Evolutionary conservation across 2,888 invertebrate species (phyloP), one percentile per base, ranked within the genome.

Genomic region (Adelognathus sp.): DNA sequence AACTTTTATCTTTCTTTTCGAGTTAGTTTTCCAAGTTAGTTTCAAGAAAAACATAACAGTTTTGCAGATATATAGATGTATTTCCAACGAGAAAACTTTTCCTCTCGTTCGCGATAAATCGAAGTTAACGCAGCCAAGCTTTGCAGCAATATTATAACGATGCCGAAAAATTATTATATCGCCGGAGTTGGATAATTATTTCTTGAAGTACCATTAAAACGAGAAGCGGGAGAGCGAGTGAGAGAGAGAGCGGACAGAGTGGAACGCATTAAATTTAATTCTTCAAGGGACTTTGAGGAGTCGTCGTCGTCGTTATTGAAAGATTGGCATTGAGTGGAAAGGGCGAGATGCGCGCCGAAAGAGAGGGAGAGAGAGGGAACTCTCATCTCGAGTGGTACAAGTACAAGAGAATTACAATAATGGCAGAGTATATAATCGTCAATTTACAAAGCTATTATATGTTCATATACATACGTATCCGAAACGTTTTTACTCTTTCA

Each of bases 181-280:
- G 71, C 58, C 50, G 66, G 54, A 16, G 54, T 67, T 41, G 78
- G 77, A 81, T 78, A 80, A 82, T 82, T 82, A 82, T 82, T 81
- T 82, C 74, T 74, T 82, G 76, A 56, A 81, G 81, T 78, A 66
- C 74, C 82, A 79, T 80, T 81, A 74, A 80, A 80, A 72, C 69
- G 52, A 16, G 56, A 56, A 29, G 52, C 64, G 63, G 29, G 56
- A 78, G 52, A 39, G 66, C 31, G 60, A 58, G 14, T 41, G 36
- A 31, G 56, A 50, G 61, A 18, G 63, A 56, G 52, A 44, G 72
- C 31, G 67, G 52, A 61, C 46, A 60, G 73, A 77, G 64, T 69
- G 70, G 80, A 73, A 71, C 71, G 79, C 79, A 79, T 79, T 79
- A 79, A 79, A 79, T 70, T 79, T 71, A 79, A 79, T 75, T 75